Evolutionary conservation across 2,113 vertebrate species (phyloP).

Genomic region (Crotalus tigris): DNA sequence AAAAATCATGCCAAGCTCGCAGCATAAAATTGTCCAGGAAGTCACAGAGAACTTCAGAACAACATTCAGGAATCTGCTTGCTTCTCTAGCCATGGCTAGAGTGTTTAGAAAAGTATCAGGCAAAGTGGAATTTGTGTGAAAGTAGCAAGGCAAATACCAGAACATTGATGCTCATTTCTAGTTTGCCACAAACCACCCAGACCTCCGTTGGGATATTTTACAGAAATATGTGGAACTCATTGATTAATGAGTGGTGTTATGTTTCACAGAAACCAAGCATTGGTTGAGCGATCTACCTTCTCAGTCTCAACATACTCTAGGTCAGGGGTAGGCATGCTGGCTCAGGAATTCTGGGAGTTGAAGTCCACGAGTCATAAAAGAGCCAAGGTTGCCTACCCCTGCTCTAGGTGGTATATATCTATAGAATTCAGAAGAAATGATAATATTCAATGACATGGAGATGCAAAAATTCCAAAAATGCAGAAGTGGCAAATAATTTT

Average conservation of each 20-base stretch:
- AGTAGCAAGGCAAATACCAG: neutral
- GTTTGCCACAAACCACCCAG: neutral
- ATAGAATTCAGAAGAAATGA: neutral
- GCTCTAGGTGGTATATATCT: neutral
- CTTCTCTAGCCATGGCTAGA: neutral
- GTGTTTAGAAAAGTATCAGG: neutral
- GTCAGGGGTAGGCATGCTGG: neutral
- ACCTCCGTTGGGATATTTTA: neutral
- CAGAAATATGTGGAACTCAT: neutral
- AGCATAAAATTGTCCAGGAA: neutral
- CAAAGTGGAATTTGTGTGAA: neutral
- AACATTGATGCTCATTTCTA: neutral
- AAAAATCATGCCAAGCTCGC: neutral
- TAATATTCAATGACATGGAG: neutral
- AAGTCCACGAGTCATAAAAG: too few species aligned
- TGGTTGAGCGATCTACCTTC: neutral
- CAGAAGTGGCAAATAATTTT: neutral
- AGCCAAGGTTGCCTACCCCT: too few species aligned
- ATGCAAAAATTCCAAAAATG: neutral
- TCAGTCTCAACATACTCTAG: neutral
- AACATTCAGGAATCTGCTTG: neutral
- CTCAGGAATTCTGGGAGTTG: too few species aligned
- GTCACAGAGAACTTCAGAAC: neutral
- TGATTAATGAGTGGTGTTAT: neutral
- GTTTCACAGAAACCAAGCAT: neutral